phyloP scores from a whole-genome alignment of 2,113 vertebrate genomes.

The Benthochromis sp. region DNA sequence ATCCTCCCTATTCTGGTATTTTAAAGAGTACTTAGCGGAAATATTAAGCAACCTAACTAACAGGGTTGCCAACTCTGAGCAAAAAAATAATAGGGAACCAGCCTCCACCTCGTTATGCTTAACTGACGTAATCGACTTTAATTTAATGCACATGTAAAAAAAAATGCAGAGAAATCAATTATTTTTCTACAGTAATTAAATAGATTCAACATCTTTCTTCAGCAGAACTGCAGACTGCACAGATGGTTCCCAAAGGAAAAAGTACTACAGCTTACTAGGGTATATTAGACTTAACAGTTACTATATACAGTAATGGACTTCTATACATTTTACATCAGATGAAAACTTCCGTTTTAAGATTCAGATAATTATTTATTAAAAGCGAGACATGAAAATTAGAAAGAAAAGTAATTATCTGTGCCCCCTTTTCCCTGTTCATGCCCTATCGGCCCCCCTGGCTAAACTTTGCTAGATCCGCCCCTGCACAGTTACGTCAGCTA shows the following conservation, averaged over 20 bases:
- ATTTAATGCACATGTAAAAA: background rate
- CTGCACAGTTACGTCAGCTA: too few species aligned
- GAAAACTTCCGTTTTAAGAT: accelerated
- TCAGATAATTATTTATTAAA: background rate
- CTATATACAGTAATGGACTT: background rate
- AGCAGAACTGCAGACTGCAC: background rate
- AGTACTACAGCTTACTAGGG: accelerated
- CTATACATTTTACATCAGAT: background rate
- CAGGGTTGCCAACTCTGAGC: accelerated
- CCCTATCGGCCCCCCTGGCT: too few species aligned
- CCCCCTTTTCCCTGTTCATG: accelerated
- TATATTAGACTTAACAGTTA: background rate
- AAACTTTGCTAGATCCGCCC: too few species aligned
- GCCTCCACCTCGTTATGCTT: accelerated
- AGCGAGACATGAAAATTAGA: accelerated
- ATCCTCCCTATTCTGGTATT: accelerated
- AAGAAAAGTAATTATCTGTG: background rate
- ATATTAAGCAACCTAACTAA: background rate
- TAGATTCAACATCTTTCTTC: background rate
- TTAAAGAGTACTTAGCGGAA: accelerated
- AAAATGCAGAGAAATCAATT: background rate
- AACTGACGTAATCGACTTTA: accelerated
- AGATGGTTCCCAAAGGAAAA: background rate
- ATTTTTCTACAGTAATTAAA: background rate
- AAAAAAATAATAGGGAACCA: accelerated